Percentiles rank a stretch among this genome's conserved stretches.
Evolutionary conservation across 1,140 invertebrate genomes (phyloP).

Genomic region (Zaprionus vittiger): DNA sequence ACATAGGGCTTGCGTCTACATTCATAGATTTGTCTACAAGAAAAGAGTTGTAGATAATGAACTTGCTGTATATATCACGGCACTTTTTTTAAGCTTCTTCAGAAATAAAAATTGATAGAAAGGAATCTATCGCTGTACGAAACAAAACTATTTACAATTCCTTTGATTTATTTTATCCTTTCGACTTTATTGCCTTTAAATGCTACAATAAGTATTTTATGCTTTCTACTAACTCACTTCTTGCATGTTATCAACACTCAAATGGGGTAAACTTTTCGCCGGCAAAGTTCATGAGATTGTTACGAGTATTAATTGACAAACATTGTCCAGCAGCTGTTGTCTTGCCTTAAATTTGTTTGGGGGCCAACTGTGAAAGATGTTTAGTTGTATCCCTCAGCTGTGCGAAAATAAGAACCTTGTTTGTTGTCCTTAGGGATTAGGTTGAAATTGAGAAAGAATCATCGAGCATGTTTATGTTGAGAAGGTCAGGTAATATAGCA

Average conservation of each 20-base stretch:
- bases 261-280: not conserved
- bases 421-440: not conserved
- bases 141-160: no score
- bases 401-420: no score
- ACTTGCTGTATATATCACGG: not conserved
- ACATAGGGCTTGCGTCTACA: not conserved
- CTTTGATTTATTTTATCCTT: no score
- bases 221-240: not conserved
- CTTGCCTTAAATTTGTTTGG: not conserved
- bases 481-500: not conserved
- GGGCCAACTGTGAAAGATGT: not conserved
- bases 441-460: not conserved
- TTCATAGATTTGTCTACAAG: not conserved
- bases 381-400: no score
- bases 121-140: no score
- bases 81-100: not conserved
- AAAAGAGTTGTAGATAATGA: not conserved
- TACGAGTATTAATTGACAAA: not conserved
- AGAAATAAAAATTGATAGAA: no score
- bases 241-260: not conserved
- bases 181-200: not conserved
- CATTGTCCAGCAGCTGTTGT: not conserved
- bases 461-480: not conserved
- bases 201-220: not conserved
- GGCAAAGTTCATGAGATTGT: not conserved